Conservation (phyloP, 2,888 invertebrate species). For the Watsonalla cultraria region DNA sequence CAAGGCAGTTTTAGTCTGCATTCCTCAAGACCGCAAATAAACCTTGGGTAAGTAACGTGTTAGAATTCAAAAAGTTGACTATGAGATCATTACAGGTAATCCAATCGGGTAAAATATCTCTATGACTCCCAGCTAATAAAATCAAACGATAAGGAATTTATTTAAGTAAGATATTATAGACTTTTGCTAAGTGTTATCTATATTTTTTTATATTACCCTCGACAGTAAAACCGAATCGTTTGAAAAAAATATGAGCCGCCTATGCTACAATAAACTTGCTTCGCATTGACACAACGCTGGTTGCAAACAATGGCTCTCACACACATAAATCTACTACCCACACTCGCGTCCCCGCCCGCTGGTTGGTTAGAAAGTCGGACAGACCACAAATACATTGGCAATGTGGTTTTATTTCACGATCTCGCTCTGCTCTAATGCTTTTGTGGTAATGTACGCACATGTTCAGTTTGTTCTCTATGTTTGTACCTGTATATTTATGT, state of each 20-base stretch:
- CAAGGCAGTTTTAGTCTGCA: background rate
- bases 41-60: no score
- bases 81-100: no score
- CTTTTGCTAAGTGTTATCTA: no score
- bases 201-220: background rate
- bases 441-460: slow-evolving; percentile 47
- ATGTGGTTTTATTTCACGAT: slow-evolving; percentile 53
- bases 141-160: no score
- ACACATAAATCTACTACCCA: slow-evolving; percentile 26
- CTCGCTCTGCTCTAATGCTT: slow-evolving; percentile 53
- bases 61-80: no score
- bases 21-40: no score
- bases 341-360: slow-evolving; percentile 23
- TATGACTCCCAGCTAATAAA: no score
- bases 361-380: slow-evolving; percentile 52
- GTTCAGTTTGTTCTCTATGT: slow-evolving; percentile 6
- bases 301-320: slow-evolving; percentile 42
- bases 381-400: slow-evolving; percentile 40
- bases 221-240: background rate
- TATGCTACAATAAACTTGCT: slow-evolving; percentile 7
- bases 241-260: slow-evolving; percentile 19
- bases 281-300: slow-evolving; percentile 12
- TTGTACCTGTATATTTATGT: background rate
- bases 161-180: no score
- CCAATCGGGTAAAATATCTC: no score